These are phyloP conservation scores for Anthopleura xanthogrammica DNA, from an alignment of 92 coral and sea anemone species.

Conservation along the genomic window DNA sequence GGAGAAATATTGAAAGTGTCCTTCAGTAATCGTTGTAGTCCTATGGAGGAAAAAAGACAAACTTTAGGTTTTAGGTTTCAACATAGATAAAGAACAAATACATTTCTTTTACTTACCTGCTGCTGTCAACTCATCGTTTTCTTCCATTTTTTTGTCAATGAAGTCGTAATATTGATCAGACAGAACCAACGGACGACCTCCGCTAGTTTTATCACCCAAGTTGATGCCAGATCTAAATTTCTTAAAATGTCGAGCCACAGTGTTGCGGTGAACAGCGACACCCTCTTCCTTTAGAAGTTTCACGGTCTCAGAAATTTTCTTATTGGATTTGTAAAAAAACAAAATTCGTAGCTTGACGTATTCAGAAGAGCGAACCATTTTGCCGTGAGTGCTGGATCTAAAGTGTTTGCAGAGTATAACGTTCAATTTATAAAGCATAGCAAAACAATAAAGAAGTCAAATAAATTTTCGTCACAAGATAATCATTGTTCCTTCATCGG, in stretches of 20 bases:
- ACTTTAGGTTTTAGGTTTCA: background rate
- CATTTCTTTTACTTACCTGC: background rate
- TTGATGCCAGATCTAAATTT: background rate
- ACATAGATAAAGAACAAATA: background rate
- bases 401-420: no score
- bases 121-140: slow-evolving; percentile 1
- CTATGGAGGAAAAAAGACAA: background rate
- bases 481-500: no score
- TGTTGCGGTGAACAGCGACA: background rate
- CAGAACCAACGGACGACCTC: background rate
- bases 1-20: slow-evolving; percentile 2
- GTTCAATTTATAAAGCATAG: no score
- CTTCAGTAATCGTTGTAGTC: slow-evolving; percentile 2
- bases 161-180: background rate
- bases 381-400: slow-evolving; percentile 7
- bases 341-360: slow-evolving; percentile 17
- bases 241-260: slow-evolving; percentile 11
- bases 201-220: background rate
- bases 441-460: no score
- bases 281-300: slow-evolving; percentile 13
- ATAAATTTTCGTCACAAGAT: no score
- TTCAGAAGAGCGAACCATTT: slow-evolving; percentile 21
- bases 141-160: background rate
- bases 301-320: slow-evolving; percentile 6
- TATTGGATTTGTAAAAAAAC: background rate